These are phyloP conservation scores for Drosophila tristis DNA, from an alignment of 1,140 invertebrate species.

Conservation along the genomic window DNA sequence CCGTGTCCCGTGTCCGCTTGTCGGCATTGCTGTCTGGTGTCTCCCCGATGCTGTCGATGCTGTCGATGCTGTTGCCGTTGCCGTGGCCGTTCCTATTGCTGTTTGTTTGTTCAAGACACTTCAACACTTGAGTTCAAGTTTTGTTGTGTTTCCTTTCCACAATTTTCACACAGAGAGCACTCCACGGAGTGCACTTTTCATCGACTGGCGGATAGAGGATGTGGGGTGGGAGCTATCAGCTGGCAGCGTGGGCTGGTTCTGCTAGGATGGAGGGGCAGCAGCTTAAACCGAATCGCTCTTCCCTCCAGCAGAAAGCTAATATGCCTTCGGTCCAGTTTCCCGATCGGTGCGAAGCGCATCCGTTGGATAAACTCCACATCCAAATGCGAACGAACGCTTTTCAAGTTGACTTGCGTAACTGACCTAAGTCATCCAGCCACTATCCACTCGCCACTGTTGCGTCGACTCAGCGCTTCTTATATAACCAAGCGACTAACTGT, in stretches of 20 bases:
- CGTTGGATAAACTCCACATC: conserved; percentile 42
- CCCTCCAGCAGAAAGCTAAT: neutral
- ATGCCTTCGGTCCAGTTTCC: no score
- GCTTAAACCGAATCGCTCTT: no score
- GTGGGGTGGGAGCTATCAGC: conserved; percentile 34
- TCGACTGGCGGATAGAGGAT: conserved; percentile 20
- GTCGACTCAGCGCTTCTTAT: conserved; percentile 59
- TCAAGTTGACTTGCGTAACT: conserved; percentile 61
- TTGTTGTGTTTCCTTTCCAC: conserved; percentile 67
- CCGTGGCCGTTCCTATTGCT: conserved; percentile 35
- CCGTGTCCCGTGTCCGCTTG: conserved; percentile 48
- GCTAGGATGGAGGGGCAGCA: neutral
- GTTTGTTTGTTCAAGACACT: conserved; percentile 76
- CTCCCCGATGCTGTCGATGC: conserved; percentile 38
- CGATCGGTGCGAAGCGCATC: conserved; percentile 24
- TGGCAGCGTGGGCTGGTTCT: neutral
- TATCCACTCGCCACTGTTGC: conserved; percentile 8
- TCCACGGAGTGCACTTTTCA: conserved; percentile 42
- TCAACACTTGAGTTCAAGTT: conserved; percentile 72
- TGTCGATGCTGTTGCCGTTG: conserved; percentile 26
- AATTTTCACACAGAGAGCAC: conserved; percentile 64
- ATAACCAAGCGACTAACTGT: conserved; percentile 47
- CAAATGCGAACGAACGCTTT: conserved; percentile 24
- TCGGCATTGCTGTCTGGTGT: conserved; percentile 50
- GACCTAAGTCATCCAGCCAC: conserved; percentile 58